Conservation (phyloP, 2,113 vertebrate species). For the Bos javanicus region DNA sequence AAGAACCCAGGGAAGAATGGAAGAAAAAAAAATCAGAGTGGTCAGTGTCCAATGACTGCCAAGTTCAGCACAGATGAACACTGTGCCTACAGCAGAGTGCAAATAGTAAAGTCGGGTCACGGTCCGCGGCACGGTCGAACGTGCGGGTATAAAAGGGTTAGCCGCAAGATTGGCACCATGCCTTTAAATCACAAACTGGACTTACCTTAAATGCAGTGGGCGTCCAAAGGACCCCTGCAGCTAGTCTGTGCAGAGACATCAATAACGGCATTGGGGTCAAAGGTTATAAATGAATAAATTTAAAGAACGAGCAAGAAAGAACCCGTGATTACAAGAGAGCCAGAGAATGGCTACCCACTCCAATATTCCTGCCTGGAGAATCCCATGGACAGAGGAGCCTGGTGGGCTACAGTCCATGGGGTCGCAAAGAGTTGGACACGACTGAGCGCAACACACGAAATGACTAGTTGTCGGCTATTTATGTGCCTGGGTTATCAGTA, state of each 20-base stretch:
- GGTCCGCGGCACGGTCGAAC: fast-evolving
- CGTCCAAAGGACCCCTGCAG: not conserved
- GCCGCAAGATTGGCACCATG: not conserved
- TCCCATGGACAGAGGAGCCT: not conserved
- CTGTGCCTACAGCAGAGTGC: not conserved
- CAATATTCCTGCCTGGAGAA: not conserved
- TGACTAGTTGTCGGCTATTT: not conserved
- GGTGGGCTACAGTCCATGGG: not conserved
- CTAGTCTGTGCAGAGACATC: not conserved
- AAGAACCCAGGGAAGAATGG: not conserved
- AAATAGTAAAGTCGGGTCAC: not conserved
- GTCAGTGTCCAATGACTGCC: not conserved
- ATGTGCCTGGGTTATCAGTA: not conserved
- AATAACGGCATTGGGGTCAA: not conserved
- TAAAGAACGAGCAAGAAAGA: not conserved
- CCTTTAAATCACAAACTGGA: not conserved
- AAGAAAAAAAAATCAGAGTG: not conserved
- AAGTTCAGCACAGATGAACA: too few species aligned
- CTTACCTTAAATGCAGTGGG: not conserved
- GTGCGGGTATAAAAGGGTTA: not conserved
- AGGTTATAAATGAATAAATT: not conserved
- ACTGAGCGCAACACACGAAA: not conserved
- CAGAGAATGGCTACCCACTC: not conserved
- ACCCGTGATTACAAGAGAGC: not conserved
- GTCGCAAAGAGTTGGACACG: not conserved